Conservation (phyloP, 2,113 vertebrate genomes). For the Lethenteron camtschaticum region DNA sequence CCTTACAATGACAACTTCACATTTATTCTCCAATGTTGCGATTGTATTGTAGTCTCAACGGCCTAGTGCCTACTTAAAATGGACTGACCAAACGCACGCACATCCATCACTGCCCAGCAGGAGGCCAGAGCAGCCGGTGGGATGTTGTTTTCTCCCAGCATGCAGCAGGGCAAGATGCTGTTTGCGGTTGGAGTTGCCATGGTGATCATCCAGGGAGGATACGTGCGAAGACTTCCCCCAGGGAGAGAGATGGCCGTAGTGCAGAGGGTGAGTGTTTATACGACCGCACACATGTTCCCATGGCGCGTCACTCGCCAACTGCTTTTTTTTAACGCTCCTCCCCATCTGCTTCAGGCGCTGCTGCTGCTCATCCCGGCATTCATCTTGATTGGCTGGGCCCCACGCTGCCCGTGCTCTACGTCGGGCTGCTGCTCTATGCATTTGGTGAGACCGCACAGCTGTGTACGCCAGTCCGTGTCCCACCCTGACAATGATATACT, state of each 20-base stretch:
- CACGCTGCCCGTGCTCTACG: conserved; percentile 33
- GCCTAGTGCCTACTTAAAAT: too few relatives aligned
- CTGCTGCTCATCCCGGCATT: conserved; percentile 55
- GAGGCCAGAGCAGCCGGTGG: too few relatives aligned
- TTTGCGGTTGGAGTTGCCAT: conserved; percentile 89
- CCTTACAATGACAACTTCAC: neutral
- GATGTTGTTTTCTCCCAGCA: conserved; percentile 21
- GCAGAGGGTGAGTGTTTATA: conserved; percentile 30
- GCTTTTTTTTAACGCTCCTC: too few relatives aligned
- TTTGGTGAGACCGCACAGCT: conserved; percentile 40
- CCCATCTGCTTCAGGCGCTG: conserved; percentile 36
- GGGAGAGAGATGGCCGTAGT: conserved; percentile 44
- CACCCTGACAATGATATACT: too few relatives aligned
- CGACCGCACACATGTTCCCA: too few relatives aligned
- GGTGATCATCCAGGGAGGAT: conserved; percentile 70
- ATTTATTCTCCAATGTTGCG: neutral
- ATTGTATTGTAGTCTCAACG: too few relatives aligned
- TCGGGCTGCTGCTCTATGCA: conserved; percentile 52
- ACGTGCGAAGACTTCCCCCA: conserved; percentile 55
- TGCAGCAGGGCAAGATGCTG: conserved; percentile 96
- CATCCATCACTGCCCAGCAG: too few relatives aligned
- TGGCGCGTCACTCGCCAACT: too few relatives aligned
- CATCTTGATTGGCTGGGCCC: conserved; percentile 50
- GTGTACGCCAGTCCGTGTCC: neutral
- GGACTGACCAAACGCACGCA: too few relatives aligned